Base-by-base conservation (phyloP, 2,113 vertebrate species). In the Apteryx mantelli region DNA sequence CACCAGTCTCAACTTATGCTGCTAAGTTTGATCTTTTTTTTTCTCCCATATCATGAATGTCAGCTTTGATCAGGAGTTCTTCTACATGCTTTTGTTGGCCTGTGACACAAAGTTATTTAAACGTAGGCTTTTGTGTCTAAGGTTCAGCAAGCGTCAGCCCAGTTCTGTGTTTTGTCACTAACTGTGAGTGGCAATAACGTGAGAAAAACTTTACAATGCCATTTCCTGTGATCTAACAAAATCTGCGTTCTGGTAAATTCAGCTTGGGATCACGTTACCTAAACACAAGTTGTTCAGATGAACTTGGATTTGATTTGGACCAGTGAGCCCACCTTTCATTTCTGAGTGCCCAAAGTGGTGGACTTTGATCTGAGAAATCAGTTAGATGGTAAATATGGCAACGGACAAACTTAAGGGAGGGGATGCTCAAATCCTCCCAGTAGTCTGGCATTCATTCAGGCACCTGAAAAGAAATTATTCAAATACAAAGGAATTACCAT, bases 391-490 rank as follows among this genome's bases (percentile, higher is more conserved):
- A 94, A 96, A 95, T 87, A 89, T 89, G 76, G 60, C 83, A 95
- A 52, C 70, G 84, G 93, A 95, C 38, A 92, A 96, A 97, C 46
- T 73, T 93, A 85, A 95, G 61, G n/a, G 87, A 93, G n/a, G 89
- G 77, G 95, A 95, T 96, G 89, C 58, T 97, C 16, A 16, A 93
- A 97, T 97, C 82, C 92, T 96, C 86, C 94, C 80, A 66, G 78
- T 89, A 91, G 86, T 86, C 97, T 96, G 86, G 88, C 86, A 97
- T 97, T 98, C 93, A 97, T 88, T 96, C 68, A 87, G 94, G 83
- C 94, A 98, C 95, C 98, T 98, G 97, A 98, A 98, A 98, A 98
- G 97, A 98, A 98, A 97, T 97, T 97, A 98, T 97, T 97, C 96
- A 97, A 68, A 93, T 95, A 98, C 97, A 98, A 98, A 98, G 74